Base-by-base conservation (phyloP, 2,113 vertebrate genomes). In the Phoxinus phoxinus region DNA sequence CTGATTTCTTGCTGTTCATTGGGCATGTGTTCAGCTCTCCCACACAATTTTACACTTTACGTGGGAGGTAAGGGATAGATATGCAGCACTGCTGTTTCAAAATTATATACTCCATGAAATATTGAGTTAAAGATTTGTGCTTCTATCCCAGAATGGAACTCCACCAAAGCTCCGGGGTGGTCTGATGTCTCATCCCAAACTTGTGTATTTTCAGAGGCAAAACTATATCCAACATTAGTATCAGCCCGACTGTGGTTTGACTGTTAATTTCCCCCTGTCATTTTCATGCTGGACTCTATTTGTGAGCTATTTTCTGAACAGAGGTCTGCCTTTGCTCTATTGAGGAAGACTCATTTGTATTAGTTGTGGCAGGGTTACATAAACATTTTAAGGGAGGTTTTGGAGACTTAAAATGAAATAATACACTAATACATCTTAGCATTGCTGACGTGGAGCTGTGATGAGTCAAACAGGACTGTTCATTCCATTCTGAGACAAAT, bases 121-220 rank as follows among this genome's bases (percentile, higher is more conserved):
- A 85, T 82, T 73, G 61, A 76, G 44, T 72, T 77, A 58, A 51
- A 75, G 51, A 80, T 76, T 32, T 48, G 79, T 69, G 61, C 23
- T 59, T 73, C 63, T 56, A 27, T 81, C 61, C 78, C 51, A 84
- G 77, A 51, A 69, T 35, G 78, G 13, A 85, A 21, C 69, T 44
- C 71, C 41, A 74, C 86, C 53, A 87, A 87, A 75, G 25, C 75
- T 81, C 35, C 23, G 53, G 74, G 86, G 86, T 85, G 83, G 86
- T 85, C 86, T 67, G 8, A 77, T 30, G 58, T 81, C 75, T 84
- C 63, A 83, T 72, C 72, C 73, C 58, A 51, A 48, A 63, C 8
- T 41, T 80, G 56, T 27, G 19, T 76, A 84, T 76, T 84, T 63
- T 63, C n/a, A 63, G 71, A 84, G 37, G 59, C 72, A 48, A 87